These are phyloP conservation scores for Galaxias olidus DNA, from an alignment of 2,797 vertebrate species.

Conservation along the genomic window DNA sequence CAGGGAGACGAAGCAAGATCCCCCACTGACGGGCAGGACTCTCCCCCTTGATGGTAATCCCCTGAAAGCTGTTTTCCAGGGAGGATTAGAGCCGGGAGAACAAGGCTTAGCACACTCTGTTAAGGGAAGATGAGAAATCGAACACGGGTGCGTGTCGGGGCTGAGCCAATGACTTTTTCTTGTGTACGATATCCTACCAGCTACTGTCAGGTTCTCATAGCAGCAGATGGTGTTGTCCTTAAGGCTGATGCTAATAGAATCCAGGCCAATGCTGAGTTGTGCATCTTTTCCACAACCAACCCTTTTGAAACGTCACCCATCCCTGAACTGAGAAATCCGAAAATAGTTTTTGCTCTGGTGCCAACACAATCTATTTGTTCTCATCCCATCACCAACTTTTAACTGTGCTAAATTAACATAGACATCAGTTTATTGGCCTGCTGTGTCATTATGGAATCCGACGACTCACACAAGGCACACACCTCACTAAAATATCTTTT, in stretches of 20 bases:
- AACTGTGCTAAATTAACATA: neutral
- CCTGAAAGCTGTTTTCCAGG: constrained; percentile 74
- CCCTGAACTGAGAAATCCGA: constrained; percentile 56
- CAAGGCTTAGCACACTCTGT: constrained; percentile 70
- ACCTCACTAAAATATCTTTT: constrained; percentile 54
- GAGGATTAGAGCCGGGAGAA: constrained; percentile 75
- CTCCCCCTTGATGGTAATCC: constrained; percentile 75
- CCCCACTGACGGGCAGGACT: constrained; percentile 35
- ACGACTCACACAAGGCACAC: constrained; percentile 4
- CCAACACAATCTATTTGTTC: neutral
- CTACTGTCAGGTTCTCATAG: constrained; percentile 24
- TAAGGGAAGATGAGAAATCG: constrained; percentile 72
- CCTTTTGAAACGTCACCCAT: constrained; percentile 38
- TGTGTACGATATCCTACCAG: constrained; percentile 50
- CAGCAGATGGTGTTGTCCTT: constrained; percentile 63
- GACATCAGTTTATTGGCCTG: neutral
- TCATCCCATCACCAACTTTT: neutral
- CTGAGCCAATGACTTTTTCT: constrained; percentile 59
- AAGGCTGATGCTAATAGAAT: constrained; percentile 67
- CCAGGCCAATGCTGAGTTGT: constrained; percentile 70
- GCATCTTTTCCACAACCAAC: constrained; percentile 51
- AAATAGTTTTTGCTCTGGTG: neutral
- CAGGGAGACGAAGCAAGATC: constrained; percentile 2
- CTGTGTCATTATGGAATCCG: neutral
- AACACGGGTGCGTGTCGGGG: constrained; percentile 71